phyloP scores from a whole-genome alignment of 2,888 invertebrate genomes.

The Chloromyia formosa region DNA sequence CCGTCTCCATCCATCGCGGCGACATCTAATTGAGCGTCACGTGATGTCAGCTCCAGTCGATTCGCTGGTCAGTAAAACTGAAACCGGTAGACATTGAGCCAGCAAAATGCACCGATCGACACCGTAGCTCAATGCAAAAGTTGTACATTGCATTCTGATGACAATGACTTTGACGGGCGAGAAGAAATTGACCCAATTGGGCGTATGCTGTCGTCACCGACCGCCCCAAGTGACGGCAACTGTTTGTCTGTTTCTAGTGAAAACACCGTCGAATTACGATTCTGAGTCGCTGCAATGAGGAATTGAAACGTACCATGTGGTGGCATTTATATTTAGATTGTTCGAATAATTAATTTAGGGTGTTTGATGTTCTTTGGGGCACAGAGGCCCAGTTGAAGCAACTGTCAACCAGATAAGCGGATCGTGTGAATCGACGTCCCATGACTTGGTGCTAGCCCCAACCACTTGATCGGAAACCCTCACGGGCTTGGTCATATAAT shows the following conservation, averaged over 20 bases:
- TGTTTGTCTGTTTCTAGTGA: conserved; percentile 16
- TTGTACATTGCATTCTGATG: conserved; percentile 8
- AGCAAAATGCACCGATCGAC: not conserved
- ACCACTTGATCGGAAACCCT: not conserved
- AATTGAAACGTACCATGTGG: not conserved
- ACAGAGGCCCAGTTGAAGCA: not conserved
- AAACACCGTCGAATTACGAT: not conserved
- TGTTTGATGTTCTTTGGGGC: not conserved
- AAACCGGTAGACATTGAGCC: conserved; percentile 13
- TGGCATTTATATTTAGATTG: not conserved
- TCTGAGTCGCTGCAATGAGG: not conserved
- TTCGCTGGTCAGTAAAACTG: not conserved
- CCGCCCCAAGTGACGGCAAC: conserved; percentile 22
- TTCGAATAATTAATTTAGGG: not conserved
- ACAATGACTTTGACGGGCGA: conserved; percentile 32
- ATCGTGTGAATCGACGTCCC: not conserved
- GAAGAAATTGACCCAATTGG: conserved; percentile 42
- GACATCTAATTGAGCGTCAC: conserved; percentile 5
- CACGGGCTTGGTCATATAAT: conserved; percentile 21
- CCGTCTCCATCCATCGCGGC: no score
- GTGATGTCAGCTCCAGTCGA: conserved; percentile 10
- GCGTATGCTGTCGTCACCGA: conserved; percentile 16
- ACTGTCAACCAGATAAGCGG: not conserved
- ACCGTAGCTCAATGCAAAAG: not conserved
- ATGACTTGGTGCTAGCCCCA: not conserved